Evolutionary conservation across 1,140 invertebrate species (phyloP).

Genomic region (Varroa destructor): DNA sequence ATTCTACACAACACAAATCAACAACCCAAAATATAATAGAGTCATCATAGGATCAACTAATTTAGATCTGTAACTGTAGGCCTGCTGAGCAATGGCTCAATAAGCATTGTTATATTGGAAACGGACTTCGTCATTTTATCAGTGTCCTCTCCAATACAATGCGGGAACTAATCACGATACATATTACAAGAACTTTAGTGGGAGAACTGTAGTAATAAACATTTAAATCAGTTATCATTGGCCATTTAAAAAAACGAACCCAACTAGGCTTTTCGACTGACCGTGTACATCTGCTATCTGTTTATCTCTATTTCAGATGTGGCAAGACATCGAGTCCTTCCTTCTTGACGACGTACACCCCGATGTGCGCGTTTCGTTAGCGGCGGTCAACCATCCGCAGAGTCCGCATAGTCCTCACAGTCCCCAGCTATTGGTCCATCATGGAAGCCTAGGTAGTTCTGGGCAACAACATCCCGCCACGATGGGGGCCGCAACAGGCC

Average conservation of each 20-base stretch:
- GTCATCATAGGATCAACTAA: neutral
- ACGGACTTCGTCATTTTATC: too few species aligned
- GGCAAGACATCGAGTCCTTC: slow-evolving; percentile 46
- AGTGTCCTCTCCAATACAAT: too few species aligned
- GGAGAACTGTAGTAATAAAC: too few species aligned
- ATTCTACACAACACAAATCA: too few species aligned
- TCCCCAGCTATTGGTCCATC: slow-evolving; percentile 32
- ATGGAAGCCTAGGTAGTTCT: neutral
- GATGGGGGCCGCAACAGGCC: neutral
- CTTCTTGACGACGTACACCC: slow-evolving; percentile 40
- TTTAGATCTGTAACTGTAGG: neutral
- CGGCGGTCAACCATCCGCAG: slow-evolving; percentile 34
- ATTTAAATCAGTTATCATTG: too few species aligned
- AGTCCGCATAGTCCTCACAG: slow-evolving; percentile 32
- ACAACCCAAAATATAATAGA: too few species aligned
- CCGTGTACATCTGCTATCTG: neutral
- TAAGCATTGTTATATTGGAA: neutral
- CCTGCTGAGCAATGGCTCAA: neutral
- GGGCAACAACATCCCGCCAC: slow-evolving; percentile 24
- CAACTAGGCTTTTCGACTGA: too few species aligned
- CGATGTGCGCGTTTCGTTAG: slow-evolving; percentile 30
- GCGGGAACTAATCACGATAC: too few species aligned
- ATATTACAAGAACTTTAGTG: too few species aligned
- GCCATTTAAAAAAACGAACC: too few species aligned
- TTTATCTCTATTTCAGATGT: slow-evolving; percentile 41